Evolutionary conservation across 2,797 vertebrate species (phyloP).

Genomic region (Lithobates pipiens): DNA sequence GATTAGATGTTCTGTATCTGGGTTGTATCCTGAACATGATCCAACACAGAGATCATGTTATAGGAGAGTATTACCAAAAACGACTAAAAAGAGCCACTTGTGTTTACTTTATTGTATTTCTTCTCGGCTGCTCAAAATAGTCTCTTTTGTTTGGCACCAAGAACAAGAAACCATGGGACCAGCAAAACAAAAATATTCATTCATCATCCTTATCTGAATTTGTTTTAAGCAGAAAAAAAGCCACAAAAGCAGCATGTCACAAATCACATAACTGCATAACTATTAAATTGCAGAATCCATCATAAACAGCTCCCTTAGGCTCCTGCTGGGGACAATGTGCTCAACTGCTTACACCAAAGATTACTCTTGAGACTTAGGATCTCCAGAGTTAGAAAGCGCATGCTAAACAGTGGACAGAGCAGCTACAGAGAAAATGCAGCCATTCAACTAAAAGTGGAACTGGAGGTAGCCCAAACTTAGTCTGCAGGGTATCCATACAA

Average conservation of each 20-base stretch:
- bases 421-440: too few relatives aligned
- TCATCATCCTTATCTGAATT: constrained; percentile 41
- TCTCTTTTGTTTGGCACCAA: constrained; percentile 40
- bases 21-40: constrained; percentile 16
- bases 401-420: too few relatives aligned
- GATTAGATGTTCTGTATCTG: constrained; percentile 8
- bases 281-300: neutral
- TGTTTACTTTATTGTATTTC: constrained; percentile 48
- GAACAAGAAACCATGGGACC: constrained; percentile 36
- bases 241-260: constrained; percentile 3
- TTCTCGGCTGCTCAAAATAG: constrained; percentile 34
- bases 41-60: constrained; percentile 28
- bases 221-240: constrained; percentile 10
- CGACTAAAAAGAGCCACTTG: constrained; percentile 28
- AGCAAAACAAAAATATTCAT: constrained; percentile 41
- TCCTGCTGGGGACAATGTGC: neutral
- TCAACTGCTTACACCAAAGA: too few relatives aligned
- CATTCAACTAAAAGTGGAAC: too few relatives aligned
- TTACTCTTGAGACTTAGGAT: too few relatives aligned
- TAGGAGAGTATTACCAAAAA: constrained; percentile 47
- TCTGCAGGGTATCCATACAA: too few relatives aligned
- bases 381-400: too few relatives aligned
- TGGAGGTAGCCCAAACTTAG: too few relatives aligned
- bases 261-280: constrained; percentile 11
- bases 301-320: neutral